A percentile compares a stretch with the other conserved stretches of the same genome.
phyloP scores from a whole-genome alignment of 2,888 invertebrate genomes.

The Synanthedon formicaeformis region DNA sequence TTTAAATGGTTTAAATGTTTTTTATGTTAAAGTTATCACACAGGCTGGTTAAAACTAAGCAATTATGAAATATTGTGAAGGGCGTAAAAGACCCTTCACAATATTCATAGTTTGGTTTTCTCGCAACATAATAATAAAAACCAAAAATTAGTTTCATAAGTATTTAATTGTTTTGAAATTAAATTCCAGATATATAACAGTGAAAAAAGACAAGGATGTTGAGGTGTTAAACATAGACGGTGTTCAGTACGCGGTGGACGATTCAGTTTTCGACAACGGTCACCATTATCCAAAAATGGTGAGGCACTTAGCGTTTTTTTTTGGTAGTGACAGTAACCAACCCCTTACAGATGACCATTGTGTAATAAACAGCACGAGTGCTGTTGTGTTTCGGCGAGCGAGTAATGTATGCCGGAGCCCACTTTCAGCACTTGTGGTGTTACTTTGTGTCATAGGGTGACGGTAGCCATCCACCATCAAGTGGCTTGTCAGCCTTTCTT shows the following conservation, averaged over 20 bases:
- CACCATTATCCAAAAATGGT: conserved; percentile 40
- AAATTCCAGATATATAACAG: conserved; percentile 34
- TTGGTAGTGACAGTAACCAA: background rate
- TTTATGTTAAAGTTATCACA: too few species aligned
- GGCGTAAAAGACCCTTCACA: too few species aligned
- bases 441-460: too few species aligned
- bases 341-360: background rate
- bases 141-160: background rate
- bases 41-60: too few species aligned
- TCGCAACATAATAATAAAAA: background rate
- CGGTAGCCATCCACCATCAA: too few species aligned
- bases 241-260: conserved; percentile 65
- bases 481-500: too few species aligned
- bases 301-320: conserved; percentile 4
- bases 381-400: too few species aligned
- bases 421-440: too few species aligned
- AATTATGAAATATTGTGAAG: too few species aligned
- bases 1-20: too few species aligned
- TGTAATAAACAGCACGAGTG: background rate
- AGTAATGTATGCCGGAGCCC: too few species aligned
- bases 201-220: conserved; percentile 28
- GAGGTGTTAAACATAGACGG: conserved; percentile 68
- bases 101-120: background rate
- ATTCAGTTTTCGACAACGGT: conserved; percentile 78
- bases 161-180: background rate